A percentile compares a stretch with the other conserved stretches of the same genome.
Conservation (phyloP, 2,888 invertebrate genomes). For the Blastobasis lacticolella region DNA sequence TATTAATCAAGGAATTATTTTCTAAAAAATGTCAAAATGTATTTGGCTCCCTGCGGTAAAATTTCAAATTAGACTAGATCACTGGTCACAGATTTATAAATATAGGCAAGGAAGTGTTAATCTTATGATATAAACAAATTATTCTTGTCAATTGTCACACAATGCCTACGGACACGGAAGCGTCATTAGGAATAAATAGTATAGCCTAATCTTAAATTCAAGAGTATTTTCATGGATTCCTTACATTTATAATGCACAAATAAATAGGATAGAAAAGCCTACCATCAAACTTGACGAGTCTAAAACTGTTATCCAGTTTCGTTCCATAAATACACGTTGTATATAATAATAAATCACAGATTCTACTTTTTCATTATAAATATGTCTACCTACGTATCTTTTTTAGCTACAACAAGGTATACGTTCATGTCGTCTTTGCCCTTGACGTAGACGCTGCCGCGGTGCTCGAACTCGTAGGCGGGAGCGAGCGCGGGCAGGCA, state of each 20-base stretch:
- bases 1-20: no score
- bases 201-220: conserved; percentile 46
- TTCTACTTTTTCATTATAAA: conserved; percentile 50
- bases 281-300: background rate
- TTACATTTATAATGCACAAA: conserved; percentile 20
- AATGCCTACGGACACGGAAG: conserved; percentile 23
- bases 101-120: conserved; percentile 58
- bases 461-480: conserved; percentile 90
- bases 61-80: conserved; percentile 56
- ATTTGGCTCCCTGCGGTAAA: background rate
- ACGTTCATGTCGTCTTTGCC: conserved; percentile 98
- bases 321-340: conserved; percentile 31
- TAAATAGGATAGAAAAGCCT: conserved; percentile 11
- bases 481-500: conserved; percentile 81
- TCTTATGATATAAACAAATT: conserved; percentile 21
- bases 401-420: conserved; percentile 79
- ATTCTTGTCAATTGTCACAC: conserved; percentile 25
- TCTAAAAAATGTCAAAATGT: background rate
- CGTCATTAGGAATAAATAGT: conserved; percentile 31
- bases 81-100: conserved; percentile 58
- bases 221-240: conserved; percentile 56
- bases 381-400: conserved; percentile 41
- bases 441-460: conserved; percentile 96
- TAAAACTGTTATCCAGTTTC: conserved; percentile 20
- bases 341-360: conserved; percentile 64